Evolutionary conservation across 2,888 invertebrate species (phyloP).

Genomic region (Pelosia muscerda): DNA sequence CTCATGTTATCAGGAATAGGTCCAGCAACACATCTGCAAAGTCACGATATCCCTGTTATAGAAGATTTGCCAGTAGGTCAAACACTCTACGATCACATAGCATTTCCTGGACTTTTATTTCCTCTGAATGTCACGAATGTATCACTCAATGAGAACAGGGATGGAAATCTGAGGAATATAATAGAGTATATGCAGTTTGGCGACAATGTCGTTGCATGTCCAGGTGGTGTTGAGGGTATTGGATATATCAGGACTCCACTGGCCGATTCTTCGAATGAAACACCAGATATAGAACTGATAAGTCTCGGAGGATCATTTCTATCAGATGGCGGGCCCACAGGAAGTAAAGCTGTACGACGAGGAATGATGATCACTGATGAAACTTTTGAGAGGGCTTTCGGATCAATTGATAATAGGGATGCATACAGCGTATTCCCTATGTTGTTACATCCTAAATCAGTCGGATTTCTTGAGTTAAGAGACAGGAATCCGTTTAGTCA

Average conservation of each 20-base stretch:
- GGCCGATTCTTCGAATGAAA: constrained; percentile 77
- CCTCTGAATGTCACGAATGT: constrained; percentile 73
- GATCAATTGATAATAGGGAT: constrained; percentile 72
- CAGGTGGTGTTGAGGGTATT: constrained; percentile 88
- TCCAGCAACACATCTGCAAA: constrained; percentile 85
- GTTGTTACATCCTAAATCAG: constrained; percentile 89
- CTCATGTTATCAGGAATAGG: constrained; percentile 93
- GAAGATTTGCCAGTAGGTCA: constrained; percentile 88
- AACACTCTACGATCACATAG: constrained; percentile 88
- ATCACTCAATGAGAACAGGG: constrained; percentile 62
- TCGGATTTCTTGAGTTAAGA: constrained; percentile 89
- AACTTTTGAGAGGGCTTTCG: constrained; percentile 77
- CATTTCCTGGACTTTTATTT: constrained; percentile 90
- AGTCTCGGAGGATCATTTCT: constrained; percentile 84
- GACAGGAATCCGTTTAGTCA: constrained; percentile 88
- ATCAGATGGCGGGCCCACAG: constrained; percentile 73
- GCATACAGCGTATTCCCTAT: constrained; percentile 88
- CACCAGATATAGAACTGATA: constrained; percentile 91
- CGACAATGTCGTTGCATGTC: constrained; percentile 79
- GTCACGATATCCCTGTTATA: constrained; percentile 85
- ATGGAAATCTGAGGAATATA: constrained; percentile 52
- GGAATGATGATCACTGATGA: constrained; percentile 81
- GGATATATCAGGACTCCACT: constrained; percentile 88
- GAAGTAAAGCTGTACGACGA: constrained; percentile 69
- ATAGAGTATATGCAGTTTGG: constrained; percentile 67